phyloP scores from a whole-genome alignment of 1,140 invertebrate species.

The Orius insidiosus region DNA sequence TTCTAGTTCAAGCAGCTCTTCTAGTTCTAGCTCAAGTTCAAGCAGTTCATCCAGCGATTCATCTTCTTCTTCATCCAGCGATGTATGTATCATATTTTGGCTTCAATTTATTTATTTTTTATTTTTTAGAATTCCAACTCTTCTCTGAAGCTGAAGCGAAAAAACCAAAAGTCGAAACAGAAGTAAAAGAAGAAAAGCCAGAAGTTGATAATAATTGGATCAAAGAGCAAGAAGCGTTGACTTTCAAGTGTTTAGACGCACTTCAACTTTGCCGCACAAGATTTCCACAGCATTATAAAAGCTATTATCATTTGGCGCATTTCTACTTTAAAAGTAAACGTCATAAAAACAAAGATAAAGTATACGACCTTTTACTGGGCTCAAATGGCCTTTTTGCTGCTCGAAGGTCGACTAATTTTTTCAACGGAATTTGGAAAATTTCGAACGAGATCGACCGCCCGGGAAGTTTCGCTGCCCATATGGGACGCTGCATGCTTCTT shows the following conservation, averaged over 20 bases:
- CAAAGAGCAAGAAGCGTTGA: constrained; percentile 29
- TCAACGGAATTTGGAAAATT: constrained; percentile 86
- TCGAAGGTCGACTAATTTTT: constrained; percentile 70
- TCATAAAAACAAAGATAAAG: constrained; percentile 45
- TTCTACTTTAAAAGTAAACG: constrained; percentile 60
- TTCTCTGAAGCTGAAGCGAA: background rate
- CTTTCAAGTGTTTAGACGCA: constrained; percentile 47
- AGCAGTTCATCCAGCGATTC: constrained; percentile 11
- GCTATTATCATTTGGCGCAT: constrained; percentile 66
- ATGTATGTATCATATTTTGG: background rate
- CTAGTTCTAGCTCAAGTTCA: constrained; percentile 7
- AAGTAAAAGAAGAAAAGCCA: background rate
- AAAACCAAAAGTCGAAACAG: background rate
- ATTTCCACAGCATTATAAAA: constrained; percentile 85
- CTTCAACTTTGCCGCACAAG: constrained; percentile 67
- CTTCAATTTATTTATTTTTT: background rate
- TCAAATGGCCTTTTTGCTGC: constrained; percentile 68
- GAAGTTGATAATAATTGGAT: constrained; percentile 7
- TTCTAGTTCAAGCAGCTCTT: background rate
- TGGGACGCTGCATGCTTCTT: constrained; percentile 65
- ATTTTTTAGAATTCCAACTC: constrained; percentile 4
- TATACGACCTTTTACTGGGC: constrained; percentile 50
- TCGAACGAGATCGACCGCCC: constrained; percentile 81
- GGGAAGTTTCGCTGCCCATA: constrained; percentile 79
- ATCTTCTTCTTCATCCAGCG: constrained; percentile 10